Conservation (phyloP, 2,797 vertebrate species). For the Austrolebias charrua region DNA sequence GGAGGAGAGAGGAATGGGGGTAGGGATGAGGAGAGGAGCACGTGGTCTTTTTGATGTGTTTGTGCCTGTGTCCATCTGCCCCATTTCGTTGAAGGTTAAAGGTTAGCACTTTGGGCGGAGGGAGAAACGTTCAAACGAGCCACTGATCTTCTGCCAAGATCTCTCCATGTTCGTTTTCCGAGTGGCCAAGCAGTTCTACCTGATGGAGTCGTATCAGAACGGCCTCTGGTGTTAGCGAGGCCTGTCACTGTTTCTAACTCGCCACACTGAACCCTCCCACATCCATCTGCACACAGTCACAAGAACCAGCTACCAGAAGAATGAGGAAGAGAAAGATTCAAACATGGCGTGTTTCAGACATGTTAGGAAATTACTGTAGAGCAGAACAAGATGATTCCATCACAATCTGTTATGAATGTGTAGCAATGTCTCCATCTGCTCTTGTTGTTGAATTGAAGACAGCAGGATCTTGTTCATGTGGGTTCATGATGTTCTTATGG, state of each 20-base stretch:
- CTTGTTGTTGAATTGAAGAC: too few relatives aligned
- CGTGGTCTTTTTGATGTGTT: conserved; percentile 47
- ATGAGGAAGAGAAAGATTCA: conserved; percentile 17
- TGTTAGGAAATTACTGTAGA: conserved; percentile 8
- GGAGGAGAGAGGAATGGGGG: conserved; percentile 38
- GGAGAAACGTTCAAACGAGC: conserved; percentile 39
- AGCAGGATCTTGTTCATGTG: too few relatives aligned
- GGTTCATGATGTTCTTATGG: too few relatives aligned
- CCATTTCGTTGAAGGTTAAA: conserved; percentile 42
- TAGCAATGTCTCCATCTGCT: too few relatives aligned
- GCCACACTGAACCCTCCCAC: conserved; percentile 60
- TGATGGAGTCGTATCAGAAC: conserved; percentile 35
- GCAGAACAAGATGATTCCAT: background rate
- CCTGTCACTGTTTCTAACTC: conserved; percentile 49
- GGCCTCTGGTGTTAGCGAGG: conserved; percentile 29
- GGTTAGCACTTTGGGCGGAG: conserved; percentile 38
- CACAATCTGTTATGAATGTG: too few relatives aligned
- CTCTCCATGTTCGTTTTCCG: conserved; percentile 18
- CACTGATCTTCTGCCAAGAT: conserved; percentile 48
- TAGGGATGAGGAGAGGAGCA: conserved; percentile 10
- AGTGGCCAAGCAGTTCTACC: conserved; percentile 32
- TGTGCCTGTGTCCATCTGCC: conserved; percentile 30
- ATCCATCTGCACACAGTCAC: conserved; percentile 65
- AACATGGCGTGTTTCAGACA: background rate
- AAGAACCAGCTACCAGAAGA: conserved; percentile 21